Evolutionary conservation across 2,797 vertebrate genomes (phyloP), one percentile per base, ranked within the genome.

Genomic region (Enteromius argenteus): DNA sequence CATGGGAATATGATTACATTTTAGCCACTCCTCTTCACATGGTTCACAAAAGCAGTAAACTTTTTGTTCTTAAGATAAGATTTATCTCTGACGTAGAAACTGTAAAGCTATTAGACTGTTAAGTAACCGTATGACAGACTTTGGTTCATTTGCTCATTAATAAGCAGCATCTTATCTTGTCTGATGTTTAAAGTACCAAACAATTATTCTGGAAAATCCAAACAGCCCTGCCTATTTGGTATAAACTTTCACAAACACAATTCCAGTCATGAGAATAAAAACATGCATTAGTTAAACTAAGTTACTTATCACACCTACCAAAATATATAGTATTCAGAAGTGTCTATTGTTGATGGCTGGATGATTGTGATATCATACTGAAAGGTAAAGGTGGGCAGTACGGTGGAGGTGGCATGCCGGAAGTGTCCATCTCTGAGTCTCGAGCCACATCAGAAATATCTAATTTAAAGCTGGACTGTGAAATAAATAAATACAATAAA

Each of bases 401-500:
- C 30, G 75, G 74, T 35, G 82, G 82, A 5, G 82, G 82, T 19
- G 82, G 51, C 7, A 44, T 13, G 17, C 37, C 8, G 53, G 79
- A 73, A 4, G 32, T n/a, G 10, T 84, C 51, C 13, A 60, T 58
- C 27, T 44, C 64, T 23, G 74, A 23, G 27, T 71, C 14, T 39
- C 37, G 17, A 77, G 27, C 2, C 49, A 56, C 74, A 58, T 42
- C 64, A 51, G 73, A 69, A 35, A 60, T 30, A 60, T 62, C 15
- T 35, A 62, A 32, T 37, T 84, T 84, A 44, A 72, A 37, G 66
- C 53, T 19, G 21, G 66, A 44, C 82, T 84, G 51, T 23, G 71
- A 79, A 44, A 32, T 27, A 23, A 62, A 30, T 19, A 39, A 39
- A 39, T 39, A 39, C 8, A 39, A 39, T 39, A 14, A 1, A 27